A percentile compares a stretch with the other conserved stretches of the same genome.
These are phyloP conservation scores for Cheiracanthium punctorium DNA, from an alignment of 2,888 invertebrate species.

Conservation along the genomic window DNA sequence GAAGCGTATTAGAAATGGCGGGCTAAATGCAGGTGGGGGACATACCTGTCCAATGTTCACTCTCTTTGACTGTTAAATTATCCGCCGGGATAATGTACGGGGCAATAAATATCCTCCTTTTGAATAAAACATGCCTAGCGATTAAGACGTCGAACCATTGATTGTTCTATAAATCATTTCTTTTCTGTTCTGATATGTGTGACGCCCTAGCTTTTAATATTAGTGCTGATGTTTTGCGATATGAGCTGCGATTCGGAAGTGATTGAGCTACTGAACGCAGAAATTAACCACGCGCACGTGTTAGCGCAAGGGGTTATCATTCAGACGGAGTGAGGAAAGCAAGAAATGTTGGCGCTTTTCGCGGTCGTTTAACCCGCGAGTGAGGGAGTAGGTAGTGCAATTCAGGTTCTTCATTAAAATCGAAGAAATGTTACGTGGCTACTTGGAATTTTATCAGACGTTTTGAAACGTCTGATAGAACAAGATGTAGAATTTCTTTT, in stretches of 20 bases:
- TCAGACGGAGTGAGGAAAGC: too few species aligned
- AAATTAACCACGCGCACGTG: neutral
- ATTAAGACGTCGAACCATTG: conserved; percentile 4
- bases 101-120: conserved; percentile 4
- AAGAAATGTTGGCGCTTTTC: too few species aligned
- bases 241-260: neutral
- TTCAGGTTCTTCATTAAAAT: too few species aligned
- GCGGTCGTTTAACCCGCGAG: too few species aligned
- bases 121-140: conserved; percentile 2
- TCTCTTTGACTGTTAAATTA: conserved; percentile 8
- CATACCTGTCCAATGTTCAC: neutral
- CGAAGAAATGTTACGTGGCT: too few species aligned
- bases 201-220: conserved; percentile 10
- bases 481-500: too few species aligned
- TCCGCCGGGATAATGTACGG: neutral
- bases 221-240: neutral
- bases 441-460: too few species aligned
- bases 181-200: neutral
- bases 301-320: neutral
- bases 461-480: too few species aligned
- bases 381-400: too few species aligned
- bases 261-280: neutral
- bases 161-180: conserved; percentile 5
- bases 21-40: conserved; percentile 1
- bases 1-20: too few species aligned